Percentiles rank a stretch among this genome's conserved stretches.
Conservation (phyloP, 2,888 invertebrate species). For the Eupsilia transversa region DNA sequence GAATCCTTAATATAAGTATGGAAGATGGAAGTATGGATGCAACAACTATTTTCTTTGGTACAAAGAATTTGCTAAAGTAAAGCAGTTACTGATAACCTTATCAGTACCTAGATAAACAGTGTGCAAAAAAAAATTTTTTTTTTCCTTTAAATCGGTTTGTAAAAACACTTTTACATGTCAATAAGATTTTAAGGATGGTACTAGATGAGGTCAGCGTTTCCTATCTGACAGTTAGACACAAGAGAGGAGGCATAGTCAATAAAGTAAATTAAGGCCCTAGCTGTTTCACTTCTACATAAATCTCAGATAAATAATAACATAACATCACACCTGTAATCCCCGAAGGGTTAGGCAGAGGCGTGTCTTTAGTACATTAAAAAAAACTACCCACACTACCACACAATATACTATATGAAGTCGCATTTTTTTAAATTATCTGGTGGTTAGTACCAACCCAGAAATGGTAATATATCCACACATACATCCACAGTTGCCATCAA, state of each 20-base stretch:
- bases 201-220: no score
- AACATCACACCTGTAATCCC: background rate
- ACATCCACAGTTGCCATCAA: background rate
- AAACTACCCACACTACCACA: background rate
- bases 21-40: background rate
- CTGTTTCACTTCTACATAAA: background rate
- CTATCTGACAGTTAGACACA: no score
- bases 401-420: no score
- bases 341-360: background rate
- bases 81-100: background rate
- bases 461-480: no score
- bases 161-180: no score
- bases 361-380: background rate
- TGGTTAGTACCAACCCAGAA: background rate
- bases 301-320: background rate
- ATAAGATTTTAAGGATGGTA: no score
- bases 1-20: background rate
- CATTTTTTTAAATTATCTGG: background rate
- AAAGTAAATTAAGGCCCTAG: background rate
- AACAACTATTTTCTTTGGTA: background rate
- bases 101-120: background rate
- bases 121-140: no score
- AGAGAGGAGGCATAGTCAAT: background rate
- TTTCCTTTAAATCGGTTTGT: no score
- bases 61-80: background rate